Evolutionary conservation across 2,888 invertebrate genomes (phyloP), one percentile per base, ranked within the genome.

Genomic region (Eledone cirrhosa): DNA sequence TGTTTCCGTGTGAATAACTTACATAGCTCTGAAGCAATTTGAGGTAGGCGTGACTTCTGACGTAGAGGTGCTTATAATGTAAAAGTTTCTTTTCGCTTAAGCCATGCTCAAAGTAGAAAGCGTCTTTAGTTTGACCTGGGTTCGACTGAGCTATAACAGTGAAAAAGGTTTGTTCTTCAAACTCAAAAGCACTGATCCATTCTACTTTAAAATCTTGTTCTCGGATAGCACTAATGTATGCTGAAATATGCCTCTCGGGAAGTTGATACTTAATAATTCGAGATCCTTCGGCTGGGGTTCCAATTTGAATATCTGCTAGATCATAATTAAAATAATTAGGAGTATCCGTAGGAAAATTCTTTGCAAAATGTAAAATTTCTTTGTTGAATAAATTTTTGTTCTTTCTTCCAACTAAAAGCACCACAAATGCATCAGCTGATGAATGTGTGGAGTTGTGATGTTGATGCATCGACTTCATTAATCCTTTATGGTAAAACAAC

Each of bases 21-120:
- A 82, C 82, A 82, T 86, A 88, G 80, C 87, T 87, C 80, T 88
- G 89, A 72, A 89, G 83, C 79, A 86, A 84, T 11, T 85, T 86
- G 80, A 89, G 83, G 81, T 88, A 87, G 83, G 86, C 88, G 41
- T 86, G 87, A 13, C 80, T 77, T 33, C 82, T 82, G 76, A 87
- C 84, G 27, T 85, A 82, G 27, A 82, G 80, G 1, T 87, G 81
- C 80, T 87, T 87, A 16, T 80, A 79, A 24, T 83, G 80, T 11
- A 85, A 81, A 8, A 88, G 82, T 65, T 83, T 84, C 53, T 85
- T 67, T 78, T 86, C 83, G 1, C 80, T 81, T 59, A 88, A 79
- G 5, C 87, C 88, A n/a, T 85, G 85, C 24, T 86, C 80, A 7
- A 87, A 82, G 8, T 84, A 77, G 77, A 84, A 86, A 63, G 85